Conservation (phyloP, 2,797 vertebrate genomes). For the Hoplostethus mediterraneus region DNA sequence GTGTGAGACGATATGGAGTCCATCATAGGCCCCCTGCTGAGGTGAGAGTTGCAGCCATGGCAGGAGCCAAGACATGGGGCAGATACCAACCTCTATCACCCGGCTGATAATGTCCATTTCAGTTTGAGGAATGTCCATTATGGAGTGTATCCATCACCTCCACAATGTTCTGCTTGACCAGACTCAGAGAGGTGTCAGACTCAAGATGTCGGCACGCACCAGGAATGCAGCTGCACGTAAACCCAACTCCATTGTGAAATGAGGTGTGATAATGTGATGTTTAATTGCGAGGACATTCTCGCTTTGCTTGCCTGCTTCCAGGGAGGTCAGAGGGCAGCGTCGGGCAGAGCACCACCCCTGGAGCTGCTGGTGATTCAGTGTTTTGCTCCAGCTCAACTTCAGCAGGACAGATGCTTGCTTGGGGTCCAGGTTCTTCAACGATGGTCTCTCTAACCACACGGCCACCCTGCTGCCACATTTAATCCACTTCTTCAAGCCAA, state of each 20-base stretch:
- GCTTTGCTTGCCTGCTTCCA: too few species aligned
- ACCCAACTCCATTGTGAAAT: neutral
- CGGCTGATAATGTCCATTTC: slow-evolving; percentile 55
- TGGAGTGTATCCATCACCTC: slow-evolving; percentile 23
- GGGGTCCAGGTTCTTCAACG: neutral
- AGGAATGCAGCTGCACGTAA: slow-evolving; percentile 16
- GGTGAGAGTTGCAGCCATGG: slow-evolving; percentile 60
- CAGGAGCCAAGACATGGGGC: slow-evolving; percentile 32
- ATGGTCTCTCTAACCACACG: neutral
- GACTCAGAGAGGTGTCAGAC: slow-evolving; percentile 9
- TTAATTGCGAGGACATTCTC: too few species aligned
- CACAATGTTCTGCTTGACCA: slow-evolving; percentile 20
- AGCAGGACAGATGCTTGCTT: too few species aligned
- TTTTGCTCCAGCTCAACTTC: neutral
- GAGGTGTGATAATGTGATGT: neutral
- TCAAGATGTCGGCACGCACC: slow-evolving; percentile 6
- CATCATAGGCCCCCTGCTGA: slow-evolving; percentile 54
- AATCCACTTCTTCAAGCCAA: neutral
- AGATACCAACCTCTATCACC: slow-evolving; percentile 53
- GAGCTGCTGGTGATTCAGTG: neutral
- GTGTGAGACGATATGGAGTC: slow-evolving; percentile 55
- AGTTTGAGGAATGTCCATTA: slow-evolving; percentile 53
- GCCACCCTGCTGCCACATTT: neutral
- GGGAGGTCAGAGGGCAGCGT: neutral
- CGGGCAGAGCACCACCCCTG: neutral